phyloP scores from a whole-genome alignment of 2,888 invertebrate species.

The Caenorhabditis sp. region DNA sequence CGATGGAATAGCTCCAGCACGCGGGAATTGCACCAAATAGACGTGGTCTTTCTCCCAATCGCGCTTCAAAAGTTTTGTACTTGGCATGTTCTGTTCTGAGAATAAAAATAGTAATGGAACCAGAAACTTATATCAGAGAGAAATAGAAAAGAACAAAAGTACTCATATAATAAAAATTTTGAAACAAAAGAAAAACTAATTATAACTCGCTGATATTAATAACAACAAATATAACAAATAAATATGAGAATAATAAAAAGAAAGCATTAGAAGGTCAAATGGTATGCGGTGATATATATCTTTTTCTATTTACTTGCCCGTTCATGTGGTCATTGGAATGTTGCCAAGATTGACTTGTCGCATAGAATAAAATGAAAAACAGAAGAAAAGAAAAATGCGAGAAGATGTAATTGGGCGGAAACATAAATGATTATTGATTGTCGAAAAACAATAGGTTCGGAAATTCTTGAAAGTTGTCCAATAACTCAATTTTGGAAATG shows the following conservation, averaged over 20 bases:
- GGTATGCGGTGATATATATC: no score
- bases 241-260: background rate
- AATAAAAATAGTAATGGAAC: background rate
- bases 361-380: background rate
- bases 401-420: slow-evolving; percentile 11
- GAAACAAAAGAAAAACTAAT: no score
- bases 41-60: slow-evolving; percentile 78
- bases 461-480: background rate
- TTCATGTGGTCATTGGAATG: slow-evolving; percentile 18
- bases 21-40: slow-evolving; percentile 90
- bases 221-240: no score
- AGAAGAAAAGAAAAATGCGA: slow-evolving; percentile 3
- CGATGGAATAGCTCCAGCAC: slow-evolving; percentile 87
- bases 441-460: slow-evolving; percentile 10
- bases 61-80: slow-evolving; percentile 52
- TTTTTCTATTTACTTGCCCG: no score
- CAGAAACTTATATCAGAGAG: background rate
- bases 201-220: no score
- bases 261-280: slow-evolving; percentile 6
- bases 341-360: slow-evolving; percentile 21
- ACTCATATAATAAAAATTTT: background rate
- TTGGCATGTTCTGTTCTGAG: slow-evolving; percentile 42
- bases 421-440: slow-evolving; percentile 6
- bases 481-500: slow-evolving; percentile 3
- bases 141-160: background rate